These are phyloP conservation scores for Adelphocoris suturalis DNA, from an alignment of 2,888 invertebrate genomes.

Conservation along the genomic window DNA sequence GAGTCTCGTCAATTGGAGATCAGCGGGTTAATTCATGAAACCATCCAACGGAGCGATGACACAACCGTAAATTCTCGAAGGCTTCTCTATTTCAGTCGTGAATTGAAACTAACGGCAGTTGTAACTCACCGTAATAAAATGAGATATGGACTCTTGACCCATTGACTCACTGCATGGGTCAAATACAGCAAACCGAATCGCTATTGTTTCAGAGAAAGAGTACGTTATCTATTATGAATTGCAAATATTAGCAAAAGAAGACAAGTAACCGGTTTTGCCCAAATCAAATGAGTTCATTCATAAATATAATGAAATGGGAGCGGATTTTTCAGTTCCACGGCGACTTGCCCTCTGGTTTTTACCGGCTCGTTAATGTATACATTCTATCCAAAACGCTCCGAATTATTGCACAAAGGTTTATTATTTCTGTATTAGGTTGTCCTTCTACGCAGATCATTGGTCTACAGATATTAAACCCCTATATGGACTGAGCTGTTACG, in stretches of 20 bases:
- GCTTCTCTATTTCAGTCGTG: not conserved
- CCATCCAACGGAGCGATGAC: not conserved
- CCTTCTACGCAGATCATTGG: too few relatives aligned
- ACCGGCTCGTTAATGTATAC: too few relatives aligned
- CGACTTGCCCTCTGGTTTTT: too few relatives aligned
- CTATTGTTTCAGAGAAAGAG: not conserved
- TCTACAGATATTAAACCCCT: too few relatives aligned
- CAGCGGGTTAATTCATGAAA: constrained; percentile 8
- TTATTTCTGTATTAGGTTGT: too few relatives aligned
- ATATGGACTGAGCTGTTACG: too few relatives aligned
- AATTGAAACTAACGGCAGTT: not conserved
- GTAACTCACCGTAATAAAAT: not conserved
- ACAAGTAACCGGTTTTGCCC: not conserved
- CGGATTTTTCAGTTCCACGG: too few relatives aligned
- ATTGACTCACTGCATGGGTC: not conserved
- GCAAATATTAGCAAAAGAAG: not conserved
- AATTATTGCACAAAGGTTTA: too few relatives aligned
- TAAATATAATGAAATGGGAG: not conserved
- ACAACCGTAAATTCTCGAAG: not conserved
- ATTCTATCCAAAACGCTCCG: too few relatives aligned
- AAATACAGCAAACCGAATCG: not conserved
- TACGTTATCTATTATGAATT: not conserved
- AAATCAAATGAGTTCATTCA: not conserved
- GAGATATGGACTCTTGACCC: not conserved
- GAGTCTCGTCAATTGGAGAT: not conserved